Conservation (phyloP, 2,797 vertebrate species). For the Dicrostonyx torquatus region DNA sequence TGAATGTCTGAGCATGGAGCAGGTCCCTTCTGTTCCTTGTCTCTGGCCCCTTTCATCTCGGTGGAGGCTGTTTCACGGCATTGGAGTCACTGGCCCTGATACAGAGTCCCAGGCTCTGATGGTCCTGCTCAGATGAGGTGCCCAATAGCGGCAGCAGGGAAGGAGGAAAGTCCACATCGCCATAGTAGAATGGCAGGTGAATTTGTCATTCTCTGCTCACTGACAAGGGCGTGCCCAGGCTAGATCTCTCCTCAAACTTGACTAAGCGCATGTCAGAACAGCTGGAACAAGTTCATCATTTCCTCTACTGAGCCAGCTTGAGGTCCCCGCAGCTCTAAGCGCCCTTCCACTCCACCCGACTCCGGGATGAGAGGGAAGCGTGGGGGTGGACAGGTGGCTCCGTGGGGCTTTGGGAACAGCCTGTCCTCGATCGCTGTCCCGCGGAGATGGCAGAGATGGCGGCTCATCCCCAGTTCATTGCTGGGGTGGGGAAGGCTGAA, state of each 20-base stretch:
- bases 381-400: neutral
- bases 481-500: neutral
- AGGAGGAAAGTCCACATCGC: neutral
- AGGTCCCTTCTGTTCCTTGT: neutral
- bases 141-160: neutral
- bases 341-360: neutral
- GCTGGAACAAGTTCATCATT: neutral
- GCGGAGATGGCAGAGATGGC: no score
- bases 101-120: neutral
- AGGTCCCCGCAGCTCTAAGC: neutral
- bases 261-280: slow-evolving; percentile 24
- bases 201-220: neutral
- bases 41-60: neutral
- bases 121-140: neutral
- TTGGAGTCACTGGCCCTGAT: neutral
- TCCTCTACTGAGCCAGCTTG: neutral
- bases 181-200: no score
- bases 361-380: neutral
- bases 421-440: rapidly evolving
- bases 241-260: slow-evolving; percentile 16
- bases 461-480: neutral
- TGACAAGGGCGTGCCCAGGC: neutral
- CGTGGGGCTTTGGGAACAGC: neutral
- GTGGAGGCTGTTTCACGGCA: neutral
- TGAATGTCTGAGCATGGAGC: neutral